These are phyloP conservation scores for Silvanus unidentatus DNA, from an alignment of 2,888 invertebrate species.

Conservation along the genomic window DNA sequence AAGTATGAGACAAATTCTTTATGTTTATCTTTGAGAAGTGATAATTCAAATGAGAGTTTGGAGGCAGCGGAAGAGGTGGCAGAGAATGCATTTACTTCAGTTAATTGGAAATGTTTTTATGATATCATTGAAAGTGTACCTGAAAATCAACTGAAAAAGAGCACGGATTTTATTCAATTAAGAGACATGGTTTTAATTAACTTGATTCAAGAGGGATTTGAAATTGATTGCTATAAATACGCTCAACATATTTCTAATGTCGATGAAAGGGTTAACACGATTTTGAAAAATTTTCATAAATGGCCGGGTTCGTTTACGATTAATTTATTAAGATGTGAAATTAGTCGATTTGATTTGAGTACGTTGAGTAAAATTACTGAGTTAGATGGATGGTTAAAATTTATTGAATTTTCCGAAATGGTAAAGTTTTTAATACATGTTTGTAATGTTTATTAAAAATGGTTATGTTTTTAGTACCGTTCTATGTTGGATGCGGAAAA, in stretches of 20 bases:
- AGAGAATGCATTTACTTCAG: constrained; percentile 32
- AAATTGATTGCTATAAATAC: constrained; percentile 49
- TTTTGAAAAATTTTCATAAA: constrained; percentile 50
- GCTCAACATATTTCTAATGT: constrained; percentile 51
- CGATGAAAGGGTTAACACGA: constrained; percentile 49
- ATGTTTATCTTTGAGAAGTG: constrained; percentile 13
- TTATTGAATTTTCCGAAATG: constrained; percentile 59
- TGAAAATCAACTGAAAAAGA: constrained; percentile 50
- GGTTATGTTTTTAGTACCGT: too few relatives aligned
- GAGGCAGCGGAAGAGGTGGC: constrained; percentile 36
- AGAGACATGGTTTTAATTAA: constrained; percentile 57
- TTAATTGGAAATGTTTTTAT: constrained; percentile 35
- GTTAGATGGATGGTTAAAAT: constrained; percentile 54
- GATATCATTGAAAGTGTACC: constrained; percentile 51
- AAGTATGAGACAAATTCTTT: constrained; percentile 20
- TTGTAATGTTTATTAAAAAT: too few relatives aligned
- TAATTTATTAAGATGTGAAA: constrained; percentile 50
- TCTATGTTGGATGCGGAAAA: too few relatives aligned
- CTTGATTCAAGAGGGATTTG: constrained; percentile 51
- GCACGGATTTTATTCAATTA: constrained; percentile 52
- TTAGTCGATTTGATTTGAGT: constrained; percentile 36
- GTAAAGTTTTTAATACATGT: constrained; percentile 41
- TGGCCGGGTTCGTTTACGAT: constrained; percentile 56
- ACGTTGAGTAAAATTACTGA: constrained; percentile 27
- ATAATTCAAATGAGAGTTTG: constrained; percentile 25